phyloP scores from a whole-genome alignment of 2,113 vertebrate species.

The Parus major region DNA sequence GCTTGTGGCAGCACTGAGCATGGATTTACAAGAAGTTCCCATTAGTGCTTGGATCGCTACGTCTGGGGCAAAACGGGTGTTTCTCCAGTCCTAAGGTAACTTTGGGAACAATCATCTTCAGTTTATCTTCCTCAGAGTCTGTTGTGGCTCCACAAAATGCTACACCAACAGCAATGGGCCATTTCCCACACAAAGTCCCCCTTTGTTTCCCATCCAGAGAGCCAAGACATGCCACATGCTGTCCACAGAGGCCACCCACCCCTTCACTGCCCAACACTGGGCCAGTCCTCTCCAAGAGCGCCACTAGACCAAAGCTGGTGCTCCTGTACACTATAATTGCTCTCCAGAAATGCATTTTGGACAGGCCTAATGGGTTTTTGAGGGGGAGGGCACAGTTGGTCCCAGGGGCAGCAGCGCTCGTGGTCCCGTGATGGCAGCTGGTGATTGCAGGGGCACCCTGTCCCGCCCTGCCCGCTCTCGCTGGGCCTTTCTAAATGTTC shows the following conservation, averaged over 20 bases:
- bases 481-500: not conserved
- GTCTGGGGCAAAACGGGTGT: accelerated
- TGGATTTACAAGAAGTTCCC: not conserved
- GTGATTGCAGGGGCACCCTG: not conserved
- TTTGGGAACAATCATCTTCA: not conserved
- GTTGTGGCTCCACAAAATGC: not conserved
- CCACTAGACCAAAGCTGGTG: too few species aligned
- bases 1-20: not conserved
- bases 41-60: accelerated
- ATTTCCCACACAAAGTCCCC: not conserved
- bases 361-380: not conserved
- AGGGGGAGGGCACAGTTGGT: accelerated
- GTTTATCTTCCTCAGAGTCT: not conserved
- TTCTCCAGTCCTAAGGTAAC: not conserved
- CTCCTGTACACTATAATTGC: not conserved
- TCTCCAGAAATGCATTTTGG: not conserved
- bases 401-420: accelerated
- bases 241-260: accelerated
- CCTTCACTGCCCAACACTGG: accelerated
- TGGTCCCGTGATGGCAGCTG: accelerated
- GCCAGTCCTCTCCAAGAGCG: too few species aligned
- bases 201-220: accelerated
- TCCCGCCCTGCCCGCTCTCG: accelerated
- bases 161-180: accelerated
- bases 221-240: accelerated